A percentile compares a stretch with the other conserved stretches of the same genome.
Evolutionary conservation across 2,113 vertebrate genomes (phyloP).

Genomic region (Microcebus griseorufus): DNA sequence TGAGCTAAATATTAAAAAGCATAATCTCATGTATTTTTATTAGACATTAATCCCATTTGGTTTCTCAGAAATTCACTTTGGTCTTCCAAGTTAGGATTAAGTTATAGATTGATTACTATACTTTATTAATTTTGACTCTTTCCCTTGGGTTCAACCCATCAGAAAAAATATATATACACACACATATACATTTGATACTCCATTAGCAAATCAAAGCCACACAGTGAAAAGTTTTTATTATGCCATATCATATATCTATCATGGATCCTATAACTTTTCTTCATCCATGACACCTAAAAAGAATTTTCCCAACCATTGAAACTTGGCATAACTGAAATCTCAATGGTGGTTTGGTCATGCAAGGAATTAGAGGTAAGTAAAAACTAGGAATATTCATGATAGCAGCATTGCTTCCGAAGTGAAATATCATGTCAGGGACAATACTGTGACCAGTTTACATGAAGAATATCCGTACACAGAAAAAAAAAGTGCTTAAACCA

Average conservation of each 20-base stretch:
- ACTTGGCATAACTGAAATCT: neutral
- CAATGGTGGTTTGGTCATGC: neutral
- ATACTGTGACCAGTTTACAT: neutral
- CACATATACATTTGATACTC: neutral
- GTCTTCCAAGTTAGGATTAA: slow-evolving; percentile 1
- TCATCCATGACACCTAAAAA: neutral
- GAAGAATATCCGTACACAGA: neutral
- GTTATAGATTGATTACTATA: neutral
- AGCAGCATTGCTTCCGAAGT: neutral
- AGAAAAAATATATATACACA: neutral
- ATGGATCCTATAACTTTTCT: neutral
- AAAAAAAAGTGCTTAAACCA: neutral
- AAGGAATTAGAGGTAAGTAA: neutral
- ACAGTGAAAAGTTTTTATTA: neutral
- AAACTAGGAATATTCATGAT: neutral
- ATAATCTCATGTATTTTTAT: neutral
- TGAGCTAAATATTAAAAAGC: slow-evolving; percentile 29
- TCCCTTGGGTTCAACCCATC: neutral
- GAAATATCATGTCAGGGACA: neutral
- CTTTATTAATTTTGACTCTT: neutral
- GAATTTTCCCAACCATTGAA: neutral
- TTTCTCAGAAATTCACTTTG: slow-evolving; percentile 33
- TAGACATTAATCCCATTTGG: neutral
- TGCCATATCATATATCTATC: neutral
- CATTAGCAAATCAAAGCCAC: neutral